Evolutionary conservation across 2,797 vertebrate species (phyloP).

Genomic region (Silurus aristotelis): DNA sequence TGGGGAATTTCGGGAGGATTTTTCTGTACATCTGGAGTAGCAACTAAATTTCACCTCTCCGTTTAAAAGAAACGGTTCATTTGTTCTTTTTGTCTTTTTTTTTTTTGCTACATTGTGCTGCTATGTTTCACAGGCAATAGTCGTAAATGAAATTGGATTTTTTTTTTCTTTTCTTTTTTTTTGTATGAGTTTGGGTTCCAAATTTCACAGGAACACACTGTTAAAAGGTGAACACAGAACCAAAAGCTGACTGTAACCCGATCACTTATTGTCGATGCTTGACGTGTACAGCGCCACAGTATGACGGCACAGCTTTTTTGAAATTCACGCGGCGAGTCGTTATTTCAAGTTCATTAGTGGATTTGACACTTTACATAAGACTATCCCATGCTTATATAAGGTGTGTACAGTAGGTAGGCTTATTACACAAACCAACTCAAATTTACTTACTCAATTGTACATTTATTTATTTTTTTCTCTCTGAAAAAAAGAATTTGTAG

Average conservation of each 20-base stretch:
- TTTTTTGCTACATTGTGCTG: conserved; percentile 39
- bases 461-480: conserved; percentile 21
- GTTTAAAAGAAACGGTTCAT: conserved; percentile 17
- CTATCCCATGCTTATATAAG: not conserved
- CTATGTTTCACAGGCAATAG: conserved; percentile 44
- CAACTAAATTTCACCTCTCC: conserved; percentile 19
- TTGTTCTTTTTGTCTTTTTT: not conserved
- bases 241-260: conserved; percentile 16
- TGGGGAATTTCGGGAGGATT: not conserved
- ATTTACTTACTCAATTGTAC: not conserved
- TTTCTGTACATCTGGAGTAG: conserved; percentile 26
- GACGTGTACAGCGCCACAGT: not conserved
- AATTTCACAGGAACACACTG: not conserved
- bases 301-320: conserved; percentile 5
- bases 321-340: not conserved
- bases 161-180: not conserved
- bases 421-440: not conserved
- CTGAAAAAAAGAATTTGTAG: not conserved
- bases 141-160: conserved; percentile 8
- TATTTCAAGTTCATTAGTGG: conserved; percentile 10
- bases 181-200: not conserved
- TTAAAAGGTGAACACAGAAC: conserved; percentile 6
- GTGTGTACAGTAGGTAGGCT: conserved; percentile 8
- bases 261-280: conserved; percentile 4
- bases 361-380: conserved; percentile 2